Evolutionary conservation across 1,140 invertebrate species (phyloP).

Genomic region (Forficula auricularia): DNA sequence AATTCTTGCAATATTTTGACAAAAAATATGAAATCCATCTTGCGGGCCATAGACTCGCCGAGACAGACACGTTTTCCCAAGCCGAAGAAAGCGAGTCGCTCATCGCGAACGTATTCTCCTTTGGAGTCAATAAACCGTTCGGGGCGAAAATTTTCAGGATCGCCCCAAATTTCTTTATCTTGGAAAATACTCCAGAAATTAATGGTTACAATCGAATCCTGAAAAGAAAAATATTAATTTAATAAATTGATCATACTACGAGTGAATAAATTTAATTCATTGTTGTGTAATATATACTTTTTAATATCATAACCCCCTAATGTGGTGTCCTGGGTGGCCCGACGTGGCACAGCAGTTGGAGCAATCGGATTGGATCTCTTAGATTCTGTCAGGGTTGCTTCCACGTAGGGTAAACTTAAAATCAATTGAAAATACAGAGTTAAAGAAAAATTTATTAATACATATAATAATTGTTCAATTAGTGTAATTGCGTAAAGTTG

Average conservation of each 20-base stretch:
- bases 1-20: constrained; percentile 18
- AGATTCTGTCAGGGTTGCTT: constrained; percentile 40
- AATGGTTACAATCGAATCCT: constrained; percentile 48
- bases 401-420: constrained; percentile 38
- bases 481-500: no score
- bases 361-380: constrained; percentile 25
- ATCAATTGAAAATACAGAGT: constrained; percentile 11
- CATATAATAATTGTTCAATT: no score
- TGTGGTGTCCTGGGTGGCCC: no score
- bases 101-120: constrained; percentile 27
- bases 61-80: constrained; percentile 25
- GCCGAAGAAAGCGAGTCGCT: constrained; percentile 33
- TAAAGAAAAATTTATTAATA: no score
- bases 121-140: constrained; percentile 34
- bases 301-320: background rate
- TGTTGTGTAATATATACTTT: background rate
- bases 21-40: constrained; percentile 19
- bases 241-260: background rate
- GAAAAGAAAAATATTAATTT: constrained; percentile 13
- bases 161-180: constrained; percentile 36
- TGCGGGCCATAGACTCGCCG: constrained; percentile 19
- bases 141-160: constrained; percentile 37
- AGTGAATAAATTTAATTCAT: background rate
- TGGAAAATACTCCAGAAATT: constrained; percentile 49
- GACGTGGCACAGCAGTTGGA: no score